Evolutionary conservation across 1,140 invertebrate species (phyloP), one percentile per base, ranked within the genome.

Genomic region (Caenorhabditis briggsae): DNA sequence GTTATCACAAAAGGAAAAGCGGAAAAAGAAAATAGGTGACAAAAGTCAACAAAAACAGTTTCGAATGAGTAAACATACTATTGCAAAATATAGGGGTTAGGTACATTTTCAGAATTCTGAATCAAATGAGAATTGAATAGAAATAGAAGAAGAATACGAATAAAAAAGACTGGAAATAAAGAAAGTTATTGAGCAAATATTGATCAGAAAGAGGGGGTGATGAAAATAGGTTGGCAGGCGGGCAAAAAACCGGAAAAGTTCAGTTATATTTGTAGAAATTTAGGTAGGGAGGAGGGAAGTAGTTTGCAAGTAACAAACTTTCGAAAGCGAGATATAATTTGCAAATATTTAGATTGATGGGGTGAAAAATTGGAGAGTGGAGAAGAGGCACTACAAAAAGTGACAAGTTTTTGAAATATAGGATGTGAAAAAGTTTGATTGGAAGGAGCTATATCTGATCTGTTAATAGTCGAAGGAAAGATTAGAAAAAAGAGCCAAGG

Each of bases 261-360:
- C 46, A 78, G 70, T 78, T 78, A 78, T 78, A 78, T 78, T 78
- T 78, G 70, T 78, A 78, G 33, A 33, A 33, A 33, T 33, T 33
- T 33, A 33, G 33, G 33, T 33, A 33, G 70, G 41, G 46, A 18
- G 61, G 11, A 41, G 65, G 16, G 70, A 8, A 20, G n/a, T 1
- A 43, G 20, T 70, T 70, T 18, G 20, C 33, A 16, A 43, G 46
- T 12, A 78, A 78, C 43, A 78, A 78, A 78, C 46, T 50, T 48
- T 78, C 14, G 11, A n/a, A 41, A 53, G 50, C 16, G 20, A 48
- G 14, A 78, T n/a, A 25, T 78, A 78, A 78, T 78, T 78, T 78
- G 70, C 70, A 78, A 78, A 78, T 78, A 78, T 78, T 78, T 78
- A 83, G 53, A 83, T 56, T 83, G 82, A 59, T 58, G 56, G 55